Evolutionary conservation across 2,888 invertebrate genomes (phyloP), one percentile per base, ranked within the genome.

Genomic region (Lycia hirtaria): DNA sequence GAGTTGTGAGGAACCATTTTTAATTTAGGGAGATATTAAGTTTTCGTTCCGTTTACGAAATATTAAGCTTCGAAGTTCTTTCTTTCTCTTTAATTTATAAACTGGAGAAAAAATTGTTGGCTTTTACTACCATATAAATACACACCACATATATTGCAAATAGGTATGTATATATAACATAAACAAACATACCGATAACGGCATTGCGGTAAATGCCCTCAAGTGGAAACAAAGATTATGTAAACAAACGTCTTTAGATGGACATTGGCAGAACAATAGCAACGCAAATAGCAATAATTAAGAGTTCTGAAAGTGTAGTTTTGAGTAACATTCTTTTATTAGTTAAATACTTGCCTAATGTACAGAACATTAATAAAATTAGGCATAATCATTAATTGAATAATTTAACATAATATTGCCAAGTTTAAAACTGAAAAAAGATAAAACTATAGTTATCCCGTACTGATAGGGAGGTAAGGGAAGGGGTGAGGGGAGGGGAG

Each of bases 171-270:
- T 14, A 28, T 20, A 37, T 15, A 37, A 4, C 9, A 26, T 19
- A 43, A 32, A 55, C 33, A 50, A 20, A 28, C 47, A 37, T 54
- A 55, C 56, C 55, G 59, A 60, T 62, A 64, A 57, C 43, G 40
- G 15, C 28, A 30, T 28, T 30, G 52, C 49, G 53, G 65, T 60
- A 58, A 62, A 60, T 37, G 62, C 15, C 57, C 62, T 48, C 26
- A 28, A 12, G 9, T 56, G 50, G 55, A 48, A 56, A 62, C 56
- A 54, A n/a, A 40, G 35, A 26, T 20, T 10, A 35, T 52, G 57
- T 60, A 62, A 57, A 60, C 49, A 64, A 43, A 33, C 28, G 40
- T 56, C 26, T 44, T 19, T 24, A 14, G 19, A 20, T 43, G 26
- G 22, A 3, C n/a, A 35, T 28, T 12, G 26, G 10, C 22, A n/a